These are phyloP conservation scores for Crenichthys baileyi DNA, from an alignment of 2,797 vertebrate species.

Conservation along the genomic window DNA sequence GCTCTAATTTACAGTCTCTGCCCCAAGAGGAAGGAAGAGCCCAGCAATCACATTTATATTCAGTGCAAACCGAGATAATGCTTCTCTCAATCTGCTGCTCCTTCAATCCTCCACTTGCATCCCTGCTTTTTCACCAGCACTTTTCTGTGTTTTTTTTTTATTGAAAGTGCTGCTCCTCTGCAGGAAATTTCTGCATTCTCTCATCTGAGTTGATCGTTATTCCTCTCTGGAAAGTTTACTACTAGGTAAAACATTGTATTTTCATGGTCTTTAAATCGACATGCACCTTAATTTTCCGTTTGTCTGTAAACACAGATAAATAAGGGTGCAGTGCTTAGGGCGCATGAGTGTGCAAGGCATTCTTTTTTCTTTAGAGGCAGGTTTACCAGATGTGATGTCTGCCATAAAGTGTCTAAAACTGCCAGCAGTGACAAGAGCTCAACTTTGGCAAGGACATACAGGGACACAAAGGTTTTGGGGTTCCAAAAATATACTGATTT, in stretches of 20 bases:
- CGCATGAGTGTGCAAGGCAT: background rate
- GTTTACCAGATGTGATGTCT: background rate
- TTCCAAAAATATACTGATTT: background rate
- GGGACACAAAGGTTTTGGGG: background rate
- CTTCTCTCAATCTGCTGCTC: slow-evolving; percentile 16
- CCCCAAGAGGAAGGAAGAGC: slow-evolving; percentile 29
- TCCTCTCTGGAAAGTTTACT: background rate
- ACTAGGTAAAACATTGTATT: background rate
- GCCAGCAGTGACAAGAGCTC: background rate
- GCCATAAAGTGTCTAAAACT: background rate
- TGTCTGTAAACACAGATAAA: background rate
- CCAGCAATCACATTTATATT: slow-evolving; percentile 35
- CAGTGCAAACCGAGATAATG: slow-evolving; percentile 25
- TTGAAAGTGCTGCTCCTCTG: background rate
- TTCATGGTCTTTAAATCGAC: background rate
- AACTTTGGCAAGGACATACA: background rate
- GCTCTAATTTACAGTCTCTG: slow-evolving; percentile 33
- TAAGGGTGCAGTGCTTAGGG: background rate
- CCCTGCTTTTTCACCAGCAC: no score
- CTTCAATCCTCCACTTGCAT: background rate
- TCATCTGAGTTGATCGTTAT: background rate
- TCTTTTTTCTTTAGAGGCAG: background rate
- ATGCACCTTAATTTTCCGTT: background rate
- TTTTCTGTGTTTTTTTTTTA: background rate
- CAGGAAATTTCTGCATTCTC: background rate